These are phyloP conservation scores for Mobula hypostoma DNA, from an alignment of 2,113 vertebrate genomes.

Conservation along the genomic window DNA sequence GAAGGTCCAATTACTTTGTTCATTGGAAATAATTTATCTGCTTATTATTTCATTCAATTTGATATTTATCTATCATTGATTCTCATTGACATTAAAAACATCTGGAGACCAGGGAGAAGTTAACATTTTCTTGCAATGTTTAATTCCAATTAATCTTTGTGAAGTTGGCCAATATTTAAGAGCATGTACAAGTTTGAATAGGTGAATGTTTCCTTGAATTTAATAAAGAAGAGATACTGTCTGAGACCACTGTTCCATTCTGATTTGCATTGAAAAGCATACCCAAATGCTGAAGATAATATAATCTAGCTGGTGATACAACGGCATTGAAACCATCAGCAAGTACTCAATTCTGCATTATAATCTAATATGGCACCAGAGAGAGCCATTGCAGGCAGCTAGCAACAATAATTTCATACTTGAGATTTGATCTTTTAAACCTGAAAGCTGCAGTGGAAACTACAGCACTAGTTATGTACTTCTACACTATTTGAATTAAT, in stretches of 20 bases:
- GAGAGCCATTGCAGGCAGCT: too few species aligned
- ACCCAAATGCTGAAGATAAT: not conserved
- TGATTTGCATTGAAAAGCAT: not conserved
- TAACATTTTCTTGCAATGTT: not conserved
- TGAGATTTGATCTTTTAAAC: too few species aligned
- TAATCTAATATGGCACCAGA: not conserved
- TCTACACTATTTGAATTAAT: too few species aligned
- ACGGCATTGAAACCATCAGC: not conserved
- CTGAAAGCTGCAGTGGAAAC: too few species aligned
- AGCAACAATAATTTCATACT: too few species aligned
- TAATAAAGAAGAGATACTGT: not conserved
- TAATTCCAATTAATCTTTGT: not conserved
- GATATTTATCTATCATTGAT: slow-evolving; percentile 1
- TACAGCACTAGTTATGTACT: too few species aligned
- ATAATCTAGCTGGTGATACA: not conserved
- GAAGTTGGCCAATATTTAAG: not conserved
- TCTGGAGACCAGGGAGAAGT: not conserved
- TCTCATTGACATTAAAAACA: not conserved
- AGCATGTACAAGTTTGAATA: not conserved
- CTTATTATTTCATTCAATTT: not conserved
- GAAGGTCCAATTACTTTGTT: not conserved
- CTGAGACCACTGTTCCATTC: not conserved
- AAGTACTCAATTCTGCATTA: not conserved
- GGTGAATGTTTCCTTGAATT: not conserved
- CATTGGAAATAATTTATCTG: not conserved